These are phyloP conservation scores for Heteractis magnifica DNA, from an alignment of 92 coral and sea anemone species.

Conservation along the genomic window DNA sequence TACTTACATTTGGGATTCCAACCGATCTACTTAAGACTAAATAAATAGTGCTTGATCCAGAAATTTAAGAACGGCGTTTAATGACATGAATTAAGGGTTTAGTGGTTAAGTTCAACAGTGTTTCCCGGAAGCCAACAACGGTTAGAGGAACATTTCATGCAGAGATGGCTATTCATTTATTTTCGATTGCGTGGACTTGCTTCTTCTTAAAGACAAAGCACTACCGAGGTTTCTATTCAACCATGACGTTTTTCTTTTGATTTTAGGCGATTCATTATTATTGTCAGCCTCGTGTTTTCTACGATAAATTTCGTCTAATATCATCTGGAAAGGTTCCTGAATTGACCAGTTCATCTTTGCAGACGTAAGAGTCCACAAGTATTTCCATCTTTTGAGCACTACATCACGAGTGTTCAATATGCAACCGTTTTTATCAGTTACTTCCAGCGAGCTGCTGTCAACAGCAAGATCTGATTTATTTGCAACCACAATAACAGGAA, in stretches of 20 bases:
- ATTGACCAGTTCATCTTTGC: conserved; percentile 71
- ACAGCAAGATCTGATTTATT: conserved; percentile 72
- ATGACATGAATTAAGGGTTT: no score
- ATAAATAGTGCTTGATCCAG: no score
- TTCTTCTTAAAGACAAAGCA: conserved; percentile 39
- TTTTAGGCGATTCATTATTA: conserved; percentile 43
- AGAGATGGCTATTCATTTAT: neutral
- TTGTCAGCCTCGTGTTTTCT: conserved; percentile 35
- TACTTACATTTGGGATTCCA: no score
- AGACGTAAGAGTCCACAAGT: conserved; percentile 67
- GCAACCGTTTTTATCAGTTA: conserved; percentile 50
- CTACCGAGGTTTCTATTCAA: conserved; percentile 54
- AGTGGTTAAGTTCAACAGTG: no score
- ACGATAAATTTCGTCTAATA: conserved; percentile 55
- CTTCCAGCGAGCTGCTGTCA: conserved; percentile 58
- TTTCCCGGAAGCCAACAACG: no score
- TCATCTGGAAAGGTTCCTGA: conserved; percentile 53
- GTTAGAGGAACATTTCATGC: no score
- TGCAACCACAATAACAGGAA: conserved; percentile 85
- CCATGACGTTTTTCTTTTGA: conserved; percentile 56
- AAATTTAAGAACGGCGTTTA: no score
- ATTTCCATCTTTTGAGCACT: conserved; percentile 67
- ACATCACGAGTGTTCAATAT: conserved; percentile 54
- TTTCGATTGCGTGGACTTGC: conserved; percentile 14
- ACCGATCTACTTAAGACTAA: no score